Evolutionary conservation across 1,140 invertebrate species (phyloP).

Genomic region (Drosophila pseudoobscura): DNA sequence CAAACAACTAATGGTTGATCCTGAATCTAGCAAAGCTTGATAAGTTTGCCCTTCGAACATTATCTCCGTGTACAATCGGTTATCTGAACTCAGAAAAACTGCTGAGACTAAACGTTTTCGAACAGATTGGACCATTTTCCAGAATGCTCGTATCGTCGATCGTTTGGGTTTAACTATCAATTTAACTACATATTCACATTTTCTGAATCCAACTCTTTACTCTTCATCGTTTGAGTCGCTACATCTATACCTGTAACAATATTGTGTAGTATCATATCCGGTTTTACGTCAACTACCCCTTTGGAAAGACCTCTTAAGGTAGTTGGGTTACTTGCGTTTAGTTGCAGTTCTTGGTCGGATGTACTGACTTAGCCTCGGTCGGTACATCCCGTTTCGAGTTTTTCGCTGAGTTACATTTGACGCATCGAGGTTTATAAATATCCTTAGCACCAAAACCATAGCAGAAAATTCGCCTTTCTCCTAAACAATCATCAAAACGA

Average conservation of each 20-base stretch:
- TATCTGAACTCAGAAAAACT: background rate
- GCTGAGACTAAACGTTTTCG: background rate
- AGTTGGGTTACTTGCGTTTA: no score
- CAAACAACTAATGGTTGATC: slow-evolving; percentile 15
- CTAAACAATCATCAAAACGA: slow-evolving; percentile 6
- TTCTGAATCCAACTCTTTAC: no score
- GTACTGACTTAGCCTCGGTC: no score
- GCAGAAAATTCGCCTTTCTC: background rate
- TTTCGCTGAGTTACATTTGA: background rate
- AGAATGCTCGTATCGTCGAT: background rate
- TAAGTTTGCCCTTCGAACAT: background rate
- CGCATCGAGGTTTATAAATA: background rate
- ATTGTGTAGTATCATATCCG: no score
- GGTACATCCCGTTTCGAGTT: slow-evolving; percentile 1
- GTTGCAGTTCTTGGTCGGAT: no score
- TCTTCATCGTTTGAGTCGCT: no score
- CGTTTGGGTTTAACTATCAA: background rate
- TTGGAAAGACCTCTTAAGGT: no score
- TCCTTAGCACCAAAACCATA: background rate
- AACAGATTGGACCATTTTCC: background rate
- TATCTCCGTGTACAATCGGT: slow-evolving; percentile 3
- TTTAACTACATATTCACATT: no score
- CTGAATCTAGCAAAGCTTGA: background rate
- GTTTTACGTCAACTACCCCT: no score
- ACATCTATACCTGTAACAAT: no score